A percentile compares a stretch with the other conserved stretches of the same genome.
Evolutionary conservation across 2,888 invertebrate genomes (phyloP).

Genomic region (Stenolophus ochropezus): DNA sequence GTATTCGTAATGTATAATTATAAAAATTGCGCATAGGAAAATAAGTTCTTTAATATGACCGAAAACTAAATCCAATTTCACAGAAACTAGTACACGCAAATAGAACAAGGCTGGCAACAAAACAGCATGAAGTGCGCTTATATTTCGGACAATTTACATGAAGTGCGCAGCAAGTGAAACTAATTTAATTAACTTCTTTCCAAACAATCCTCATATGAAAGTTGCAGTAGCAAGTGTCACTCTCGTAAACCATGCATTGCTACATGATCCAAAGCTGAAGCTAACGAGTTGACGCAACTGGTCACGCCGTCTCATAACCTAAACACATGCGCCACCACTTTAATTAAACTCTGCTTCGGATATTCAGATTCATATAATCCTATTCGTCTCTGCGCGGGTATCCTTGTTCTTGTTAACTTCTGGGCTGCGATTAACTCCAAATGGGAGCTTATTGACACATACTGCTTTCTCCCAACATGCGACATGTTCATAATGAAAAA

Average conservation of each 20-base stretch:
- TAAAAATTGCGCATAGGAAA: too few species aligned
- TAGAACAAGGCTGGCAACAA: too few species aligned
- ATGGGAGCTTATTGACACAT: too few species aligned
- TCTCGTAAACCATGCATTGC: not conserved
- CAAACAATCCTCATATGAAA: conserved; percentile 21
- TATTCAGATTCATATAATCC: conserved; percentile 22
- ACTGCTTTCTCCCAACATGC: too few species aligned
- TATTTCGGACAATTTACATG: not conserved
- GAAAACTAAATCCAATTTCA: too few species aligned
- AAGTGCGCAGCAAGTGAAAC: not conserved
- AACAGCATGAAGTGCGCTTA: not conserved
- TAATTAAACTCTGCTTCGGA: conserved; percentile 14
- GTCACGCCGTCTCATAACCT: conserved; percentile 12
- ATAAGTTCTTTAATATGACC: too few species aligned
- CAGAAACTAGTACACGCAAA: too few species aligned
- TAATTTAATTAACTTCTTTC: conserved; percentile 20
- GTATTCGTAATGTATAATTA: too few species aligned
- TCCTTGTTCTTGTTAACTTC: conserved; percentile 4
- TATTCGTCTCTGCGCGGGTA: conserved; percentile 5
- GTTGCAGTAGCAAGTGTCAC: not conserved
- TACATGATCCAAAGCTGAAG: conserved; percentile 7
- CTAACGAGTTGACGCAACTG: conserved; percentile 20
- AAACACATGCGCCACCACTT: conserved; percentile 16
- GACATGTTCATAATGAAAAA: too few species aligned
- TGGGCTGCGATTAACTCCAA: not conserved